Conservation (phyloP, 2,113 vertebrate genomes). For the Plecotus auritus region DNA sequence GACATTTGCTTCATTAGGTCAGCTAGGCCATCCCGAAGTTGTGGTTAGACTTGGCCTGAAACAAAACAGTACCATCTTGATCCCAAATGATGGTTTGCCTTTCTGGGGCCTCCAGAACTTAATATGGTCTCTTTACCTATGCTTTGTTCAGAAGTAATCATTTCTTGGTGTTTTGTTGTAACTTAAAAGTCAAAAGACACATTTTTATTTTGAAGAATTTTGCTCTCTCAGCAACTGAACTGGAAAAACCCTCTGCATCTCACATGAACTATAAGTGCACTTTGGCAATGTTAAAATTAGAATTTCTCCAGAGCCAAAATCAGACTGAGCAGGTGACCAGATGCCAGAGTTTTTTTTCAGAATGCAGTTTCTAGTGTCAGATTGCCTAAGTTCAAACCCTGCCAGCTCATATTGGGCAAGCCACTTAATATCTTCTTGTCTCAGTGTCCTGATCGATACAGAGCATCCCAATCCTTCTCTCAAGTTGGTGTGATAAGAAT, state of each 20-base stretch:
- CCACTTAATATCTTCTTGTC: background rate
- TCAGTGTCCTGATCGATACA: background rate
- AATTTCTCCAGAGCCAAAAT: background rate
- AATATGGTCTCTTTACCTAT: background rate
- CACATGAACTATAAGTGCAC: background rate
- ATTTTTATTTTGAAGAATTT: background rate
- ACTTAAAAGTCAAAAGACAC: slow-evolving; percentile 15
- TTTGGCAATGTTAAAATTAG: background rate
- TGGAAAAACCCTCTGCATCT: background rate
- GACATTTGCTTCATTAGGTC: background rate
- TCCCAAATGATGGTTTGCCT: background rate
- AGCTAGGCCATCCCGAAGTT: background rate
- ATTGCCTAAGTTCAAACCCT: background rate
- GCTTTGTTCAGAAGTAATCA: background rate
- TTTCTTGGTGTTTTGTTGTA: background rate
- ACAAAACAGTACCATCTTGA: background rate
- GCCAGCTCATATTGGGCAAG: background rate
- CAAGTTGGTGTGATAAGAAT: background rate
- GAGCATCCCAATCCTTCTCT: background rate
- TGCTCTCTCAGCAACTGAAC: background rate
- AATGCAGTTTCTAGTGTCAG: background rate
- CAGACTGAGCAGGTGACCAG: background rate
- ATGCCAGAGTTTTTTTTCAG: background rate
- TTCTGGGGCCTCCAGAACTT: background rate
- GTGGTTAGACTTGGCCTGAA: background rate